phyloP scores from a whole-genome alignment of 30 jellyfish, hydroid and myxozoan genomes.

The Hydractinia symbiolongicarpus region DNA sequence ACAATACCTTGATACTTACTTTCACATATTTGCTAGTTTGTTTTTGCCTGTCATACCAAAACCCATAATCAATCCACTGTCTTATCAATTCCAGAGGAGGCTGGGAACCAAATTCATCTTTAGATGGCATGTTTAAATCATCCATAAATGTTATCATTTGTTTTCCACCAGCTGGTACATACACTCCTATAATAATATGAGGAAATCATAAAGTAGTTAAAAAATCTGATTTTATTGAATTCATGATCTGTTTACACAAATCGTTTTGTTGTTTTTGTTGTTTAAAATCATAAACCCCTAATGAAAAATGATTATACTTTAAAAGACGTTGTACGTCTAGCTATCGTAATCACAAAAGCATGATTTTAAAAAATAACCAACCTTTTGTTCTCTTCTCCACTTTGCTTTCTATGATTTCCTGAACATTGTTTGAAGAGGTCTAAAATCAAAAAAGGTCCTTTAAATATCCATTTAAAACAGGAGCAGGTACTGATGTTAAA shows the following conservation, averaged over 20 bases:
- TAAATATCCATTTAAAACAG: too few species aligned
- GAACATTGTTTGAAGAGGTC: slow-evolving; percentile 91
- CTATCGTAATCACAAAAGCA: too few species aligned
- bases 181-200: slow-evolving; percentile 49
- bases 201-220: not conserved
- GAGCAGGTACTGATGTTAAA: too few species aligned
- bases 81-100: slow-evolving; percentile 86
- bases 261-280: not conserved
- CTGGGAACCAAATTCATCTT: slow-evolving; percentile 89
- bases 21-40: slow-evolving; percentile 68
- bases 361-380: not conserved
- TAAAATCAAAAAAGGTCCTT: slow-evolving; percentile 3
- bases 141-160: slow-evolving; percentile 82
- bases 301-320: too few species aligned
- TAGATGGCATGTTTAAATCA: slow-evolving; percentile 93
- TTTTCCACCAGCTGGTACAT: slow-evolving; percentile 92
- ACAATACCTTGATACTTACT: slow-evolving; percentile 23
- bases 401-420: slow-evolving; percentile 82
- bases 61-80: slow-evolving; percentile 96
- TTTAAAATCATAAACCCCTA: not conserved
- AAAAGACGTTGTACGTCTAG: too few species aligned
- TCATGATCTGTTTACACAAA: too few species aligned
- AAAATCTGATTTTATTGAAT: not conserved
- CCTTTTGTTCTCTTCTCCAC: slow-evolving; percentile 98
- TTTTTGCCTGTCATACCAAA: slow-evolving; percentile 93